Evolutionary conservation across 2,888 invertebrate genomes (phyloP).

Genomic region (Arge pagana): DNA sequence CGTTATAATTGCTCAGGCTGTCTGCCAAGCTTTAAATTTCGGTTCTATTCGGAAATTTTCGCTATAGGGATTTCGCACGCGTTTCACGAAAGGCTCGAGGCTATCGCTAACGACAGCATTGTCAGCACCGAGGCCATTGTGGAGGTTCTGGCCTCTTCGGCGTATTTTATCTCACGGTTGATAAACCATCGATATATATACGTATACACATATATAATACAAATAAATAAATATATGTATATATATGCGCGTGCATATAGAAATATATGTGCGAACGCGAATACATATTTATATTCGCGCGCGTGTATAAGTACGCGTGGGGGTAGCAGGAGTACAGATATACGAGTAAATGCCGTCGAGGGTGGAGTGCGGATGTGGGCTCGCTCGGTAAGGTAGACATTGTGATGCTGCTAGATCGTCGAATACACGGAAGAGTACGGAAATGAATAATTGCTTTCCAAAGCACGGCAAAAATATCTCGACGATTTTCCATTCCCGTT

Average conservation of each 20-base stretch:
- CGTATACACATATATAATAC: background rate
- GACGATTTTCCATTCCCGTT: background rate
- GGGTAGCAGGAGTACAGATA: too few species aligned
- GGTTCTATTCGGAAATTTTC: too few species aligned
- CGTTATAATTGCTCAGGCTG: conserved; percentile 38
- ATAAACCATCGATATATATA: background rate
- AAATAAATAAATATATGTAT: conserved; percentile 6
- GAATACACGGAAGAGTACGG: too few species aligned
- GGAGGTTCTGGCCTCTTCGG: conserved; percentile 42
- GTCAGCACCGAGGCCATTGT: conserved; percentile 52
- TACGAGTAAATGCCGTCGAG: too few species aligned
- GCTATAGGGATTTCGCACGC: conserved; percentile 15
- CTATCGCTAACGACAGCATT: conserved; percentile 57
- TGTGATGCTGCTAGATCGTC: too few species aligned
- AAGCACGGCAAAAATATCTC: background rate
- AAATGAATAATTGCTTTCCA: too few species aligned
- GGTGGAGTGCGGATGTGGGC: too few species aligned
- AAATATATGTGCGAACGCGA: background rate
- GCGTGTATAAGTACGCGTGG: background rate
- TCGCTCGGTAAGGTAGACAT: too few species aligned
- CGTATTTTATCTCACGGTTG: too few species aligned
- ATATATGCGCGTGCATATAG: conserved; percentile 3
- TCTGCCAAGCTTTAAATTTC: conserved; percentile 14
- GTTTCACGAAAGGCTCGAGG: conserved; percentile 40
- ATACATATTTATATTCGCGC: background rate